phyloP scores from a whole-genome alignment of 1,140 invertebrate genomes.

The Caenorhabditis remanei region DNA sequence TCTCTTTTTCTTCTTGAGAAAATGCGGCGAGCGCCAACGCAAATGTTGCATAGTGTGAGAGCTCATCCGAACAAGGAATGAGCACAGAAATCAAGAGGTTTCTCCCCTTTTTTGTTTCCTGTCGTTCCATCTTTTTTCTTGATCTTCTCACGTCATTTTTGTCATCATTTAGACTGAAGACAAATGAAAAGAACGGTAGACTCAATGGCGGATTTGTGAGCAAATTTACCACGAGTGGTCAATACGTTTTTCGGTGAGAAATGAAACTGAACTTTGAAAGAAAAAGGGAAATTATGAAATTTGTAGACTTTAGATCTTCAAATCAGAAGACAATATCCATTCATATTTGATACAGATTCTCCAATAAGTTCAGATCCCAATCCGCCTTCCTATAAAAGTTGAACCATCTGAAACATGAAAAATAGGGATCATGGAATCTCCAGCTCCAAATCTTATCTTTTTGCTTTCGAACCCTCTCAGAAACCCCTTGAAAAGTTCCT shows the following conservation, averaged over 20 bases:
- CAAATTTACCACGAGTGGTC: constrained; percentile 8
- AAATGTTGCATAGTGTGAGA: constrained; percentile 24
- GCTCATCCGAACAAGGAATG: constrained; percentile 55
- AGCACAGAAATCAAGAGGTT: constrained; percentile 45
- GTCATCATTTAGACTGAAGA: constrained; percentile 10
- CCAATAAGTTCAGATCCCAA: too few species aligned
- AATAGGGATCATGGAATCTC: neutral
- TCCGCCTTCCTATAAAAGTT: too few species aligned
- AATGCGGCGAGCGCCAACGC: neutral
- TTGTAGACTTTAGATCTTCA: too few species aligned
- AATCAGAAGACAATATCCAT: too few species aligned
- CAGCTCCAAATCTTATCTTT: neutral
- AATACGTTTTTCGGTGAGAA: neutral
- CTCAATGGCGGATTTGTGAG: neutral
- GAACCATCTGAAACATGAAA: too few species aligned
- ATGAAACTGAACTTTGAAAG: constrained; percentile 18
- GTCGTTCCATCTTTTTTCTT: neutral
- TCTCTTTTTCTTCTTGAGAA: neutral
- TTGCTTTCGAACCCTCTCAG: neutral
- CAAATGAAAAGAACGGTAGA: neutral
- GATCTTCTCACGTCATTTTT: constrained; percentile 34
- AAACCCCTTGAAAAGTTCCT: constrained; percentile 44
- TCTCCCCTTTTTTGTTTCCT: neutral
- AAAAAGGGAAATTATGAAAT: too few species aligned
- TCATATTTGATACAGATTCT: too few species aligned